Evolutionary conservation across 2,888 invertebrate genomes (phyloP), one percentile per base, ranked within the genome.

Genomic region (Polylopha cassiicola): DNA sequence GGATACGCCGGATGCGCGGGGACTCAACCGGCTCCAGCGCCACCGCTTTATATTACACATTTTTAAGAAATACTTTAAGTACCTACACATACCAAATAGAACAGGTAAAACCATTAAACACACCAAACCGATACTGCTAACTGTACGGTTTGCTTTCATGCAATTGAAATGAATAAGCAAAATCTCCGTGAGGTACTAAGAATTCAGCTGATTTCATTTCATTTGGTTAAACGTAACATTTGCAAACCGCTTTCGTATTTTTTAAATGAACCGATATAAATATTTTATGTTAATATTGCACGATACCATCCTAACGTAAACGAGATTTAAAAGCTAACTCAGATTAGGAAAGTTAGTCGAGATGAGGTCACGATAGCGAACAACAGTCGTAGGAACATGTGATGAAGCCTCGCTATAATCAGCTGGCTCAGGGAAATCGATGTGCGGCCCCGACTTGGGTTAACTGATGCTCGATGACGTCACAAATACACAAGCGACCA

Each of bases 1-100:
- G 68, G 58, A 60, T 58, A 58, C 62, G 56, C 71, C 75, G 77
- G 77, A 74, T 70, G 63, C 54, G 42, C 57, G 54, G 52, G 56
- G 37, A 48, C 56, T 44, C 42, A 48, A 52, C 46, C 51, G 58
- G 58, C 55, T 48, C 17, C 48, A 43, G 57, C 46, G 49, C 31
- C 46, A 50, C 52, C 57, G 58, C 55, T 54, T 51, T 37, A 33
- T 43, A 39, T 31, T 23, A 16, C 26, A 37, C 31, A 18, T 28
- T 23, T 23, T 33, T 30, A 28, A 33, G 58, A 57, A 47, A 55
- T 54, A 14, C 5, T 8, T 4, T 14, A 22, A 10, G n/a, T n/a
- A n/a, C 4, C 13, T 3, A 8, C 9, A 18, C 11, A 24, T 24
- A 9, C 24, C 11, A 11, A n/a, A n/a, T n/a, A n/a, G n/a, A n/a